Evolutionary conservation across 2,113 vertebrate species (phyloP).

Genomic region (Panthera leo): DNA sequence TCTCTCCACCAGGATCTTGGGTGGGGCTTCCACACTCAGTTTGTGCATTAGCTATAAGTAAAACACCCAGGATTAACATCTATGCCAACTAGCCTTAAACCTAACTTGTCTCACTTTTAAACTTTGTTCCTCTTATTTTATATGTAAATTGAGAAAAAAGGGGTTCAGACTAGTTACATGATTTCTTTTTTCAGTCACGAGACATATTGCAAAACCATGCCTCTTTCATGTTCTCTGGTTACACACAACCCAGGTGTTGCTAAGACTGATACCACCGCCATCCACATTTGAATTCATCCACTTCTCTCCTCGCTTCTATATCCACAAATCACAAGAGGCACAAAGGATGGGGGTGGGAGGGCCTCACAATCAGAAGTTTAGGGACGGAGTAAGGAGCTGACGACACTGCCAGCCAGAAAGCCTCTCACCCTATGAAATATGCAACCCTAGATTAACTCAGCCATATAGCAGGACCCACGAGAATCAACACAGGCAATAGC

Average conservation of each 20-base stretch:
- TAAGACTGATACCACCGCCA: neutral
- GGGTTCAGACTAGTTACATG: neutral
- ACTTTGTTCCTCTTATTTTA: constrained; percentile 52
- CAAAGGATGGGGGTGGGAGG: neutral
- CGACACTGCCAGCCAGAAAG: neutral
- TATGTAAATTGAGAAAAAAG: neutral
- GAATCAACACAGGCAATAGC: neutral
- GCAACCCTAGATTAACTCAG: neutral
- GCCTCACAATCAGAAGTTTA: neutral
- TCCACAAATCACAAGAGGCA: neutral
- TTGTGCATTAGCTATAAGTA: constrained; percentile 95
- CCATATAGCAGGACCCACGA: neutral
- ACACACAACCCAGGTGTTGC: neutral
- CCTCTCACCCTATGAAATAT: neutral
- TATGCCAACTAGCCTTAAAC: neutral
- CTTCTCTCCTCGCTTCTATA: neutral
- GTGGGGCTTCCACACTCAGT: constrained; percentile 95
- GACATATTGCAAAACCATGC: neutral
- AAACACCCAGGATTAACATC: constrained; percentile 34
- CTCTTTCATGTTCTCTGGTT: neutral
- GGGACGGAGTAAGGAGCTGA: neutral
- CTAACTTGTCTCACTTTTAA: constrained; percentile 2
- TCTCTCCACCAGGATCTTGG: constrained; percentile 97
- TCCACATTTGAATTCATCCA: neutral
- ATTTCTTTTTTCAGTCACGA: constrained; percentile 1